These are phyloP conservation scores for Chalcis sispes DNA, from an alignment of 2,888 invertebrate species.

Conservation along the genomic window DNA sequence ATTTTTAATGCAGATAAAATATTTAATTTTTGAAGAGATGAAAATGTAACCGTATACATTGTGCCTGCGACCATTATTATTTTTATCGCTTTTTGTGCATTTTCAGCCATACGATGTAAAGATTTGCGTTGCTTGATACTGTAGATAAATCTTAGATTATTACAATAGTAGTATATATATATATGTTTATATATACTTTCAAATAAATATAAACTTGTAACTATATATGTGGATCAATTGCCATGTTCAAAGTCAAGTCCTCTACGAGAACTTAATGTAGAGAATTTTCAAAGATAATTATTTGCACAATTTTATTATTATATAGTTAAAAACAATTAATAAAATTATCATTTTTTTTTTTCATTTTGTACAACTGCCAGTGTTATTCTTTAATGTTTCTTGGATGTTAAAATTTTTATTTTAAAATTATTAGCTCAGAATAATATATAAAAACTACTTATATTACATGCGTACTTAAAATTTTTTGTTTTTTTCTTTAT, in stretches of 20 bases:
- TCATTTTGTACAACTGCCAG: too few species aligned
- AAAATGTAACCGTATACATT: constrained; percentile 6
- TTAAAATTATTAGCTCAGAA: too few species aligned
- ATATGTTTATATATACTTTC: background rate
- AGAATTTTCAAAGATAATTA: constrained; percentile 17
- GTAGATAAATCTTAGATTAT: background rate
- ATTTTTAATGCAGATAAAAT: background rate
- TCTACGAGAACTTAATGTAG: constrained; percentile 4
- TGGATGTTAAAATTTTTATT: too few species aligned
- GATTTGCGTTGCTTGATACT: background rate
- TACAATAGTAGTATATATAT: background rate
- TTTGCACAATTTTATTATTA: background rate
- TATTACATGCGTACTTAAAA: background rate
- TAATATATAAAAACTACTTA: too few species aligned
- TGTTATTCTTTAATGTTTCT: too few species aligned
- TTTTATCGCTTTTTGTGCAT: background rate
- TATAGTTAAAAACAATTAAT: constrained; percentile 21
- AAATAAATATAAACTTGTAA: constrained; percentile 11
- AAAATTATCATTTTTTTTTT: background rate
- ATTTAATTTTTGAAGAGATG: background rate
- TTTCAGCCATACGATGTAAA: background rate
- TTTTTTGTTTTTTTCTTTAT: background rate
- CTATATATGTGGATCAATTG: constrained; percentile 7
- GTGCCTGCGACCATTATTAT: background rate
- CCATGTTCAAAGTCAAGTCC: background rate